These are phyloP conservation scores for Macrochelys suwanniensis DNA, from an alignment of 2,797 vertebrate species.

Conservation along the genomic window DNA sequence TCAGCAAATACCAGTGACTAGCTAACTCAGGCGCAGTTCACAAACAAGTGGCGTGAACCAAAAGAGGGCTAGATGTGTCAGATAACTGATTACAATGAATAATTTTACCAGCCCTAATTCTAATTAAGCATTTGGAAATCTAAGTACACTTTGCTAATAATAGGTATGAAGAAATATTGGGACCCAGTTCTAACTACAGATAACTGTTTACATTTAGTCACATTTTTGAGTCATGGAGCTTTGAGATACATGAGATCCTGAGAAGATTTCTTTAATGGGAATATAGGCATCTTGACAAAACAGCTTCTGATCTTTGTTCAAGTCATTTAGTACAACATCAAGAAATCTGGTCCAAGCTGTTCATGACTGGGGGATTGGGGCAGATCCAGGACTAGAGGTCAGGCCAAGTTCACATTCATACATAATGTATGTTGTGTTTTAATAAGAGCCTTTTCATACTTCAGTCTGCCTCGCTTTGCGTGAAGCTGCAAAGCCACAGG, in stretches of 20 bases:
- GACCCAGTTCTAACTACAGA: neutral
- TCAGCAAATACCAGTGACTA: neutral
- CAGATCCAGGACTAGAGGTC: conserved; percentile 78
- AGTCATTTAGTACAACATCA: conserved; percentile 68
- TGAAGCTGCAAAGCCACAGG: conserved; percentile 75
- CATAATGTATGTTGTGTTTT: conserved; percentile 76
- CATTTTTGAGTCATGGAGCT: conserved; percentile 43
- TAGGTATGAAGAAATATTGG: neutral
- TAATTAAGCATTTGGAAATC: neutral
- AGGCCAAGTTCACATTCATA: conserved; percentile 79
- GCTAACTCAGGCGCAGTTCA: neutral
- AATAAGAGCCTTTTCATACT: conserved; percentile 77
- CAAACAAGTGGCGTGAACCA: neutral
- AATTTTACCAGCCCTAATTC: neutral
- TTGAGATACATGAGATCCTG: conserved; percentile 34
- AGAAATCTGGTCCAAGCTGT: conserved; percentile 69
- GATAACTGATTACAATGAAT: neutral
- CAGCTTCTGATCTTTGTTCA: conserved; percentile 66
- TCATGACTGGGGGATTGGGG: conserved; percentile 67
- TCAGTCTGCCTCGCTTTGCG: conserved; percentile 62
- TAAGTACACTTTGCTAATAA: conserved; percentile 6
- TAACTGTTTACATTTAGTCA: neutral
- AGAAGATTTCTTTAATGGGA: conserved; percentile 45
- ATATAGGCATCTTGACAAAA: conserved; percentile 54
- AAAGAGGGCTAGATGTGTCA: neutral